Evolutionary conservation across 2,113 vertebrate species (phyloP).

Genomic region (Nematolebias whitei): DNA sequence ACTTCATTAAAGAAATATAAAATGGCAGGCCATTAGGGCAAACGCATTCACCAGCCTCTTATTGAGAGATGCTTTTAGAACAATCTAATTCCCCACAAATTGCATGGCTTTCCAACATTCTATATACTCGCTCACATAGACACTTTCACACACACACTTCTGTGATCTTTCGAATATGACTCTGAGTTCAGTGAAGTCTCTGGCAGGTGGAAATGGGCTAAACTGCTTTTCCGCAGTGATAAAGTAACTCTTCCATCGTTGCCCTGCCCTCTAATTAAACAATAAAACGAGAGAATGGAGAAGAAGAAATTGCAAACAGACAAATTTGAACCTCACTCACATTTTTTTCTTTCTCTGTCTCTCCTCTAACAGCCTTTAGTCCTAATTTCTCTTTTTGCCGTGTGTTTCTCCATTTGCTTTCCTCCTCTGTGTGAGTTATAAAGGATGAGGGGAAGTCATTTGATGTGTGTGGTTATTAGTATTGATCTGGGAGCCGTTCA

Average conservation of each 20-base stretch:
- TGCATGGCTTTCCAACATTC: constrained; percentile 51
- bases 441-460: constrained; percentile 73
- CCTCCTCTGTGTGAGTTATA: constrained; percentile 64
- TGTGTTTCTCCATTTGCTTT: constrained; percentile 29
- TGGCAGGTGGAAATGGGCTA: constrained; percentile 57
- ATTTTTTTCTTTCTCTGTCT: constrained; percentile 37
- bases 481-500: constrained; percentile 70
- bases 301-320: constrained; percentile 37
- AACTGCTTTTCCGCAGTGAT: constrained; percentile 62
- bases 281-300: constrained; percentile 27
- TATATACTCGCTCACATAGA: constrained; percentile 29
- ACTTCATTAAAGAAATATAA: constrained; percentile 83
- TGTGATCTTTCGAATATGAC: constrained; percentile 49
- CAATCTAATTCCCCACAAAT: constrained; percentile 78
- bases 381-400: constrained; percentile 21
- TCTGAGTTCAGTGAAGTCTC: constrained; percentile 47
- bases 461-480: constrained; percentile 75
- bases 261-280: constrained; percentile 60
- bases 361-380: constrained; percentile 29
- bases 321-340: constrained; percentile 27
- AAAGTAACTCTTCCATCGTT: constrained; percentile 60
- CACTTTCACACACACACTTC: constrained; percentile 18
- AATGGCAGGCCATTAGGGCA: constrained; percentile 80
- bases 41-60: constrained; percentile 68
- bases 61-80: constrained; percentile 79